Evolutionary conservation across 1,140 invertebrate genomes (phyloP).

Genomic region (Diorhabda elongata): DNA sequence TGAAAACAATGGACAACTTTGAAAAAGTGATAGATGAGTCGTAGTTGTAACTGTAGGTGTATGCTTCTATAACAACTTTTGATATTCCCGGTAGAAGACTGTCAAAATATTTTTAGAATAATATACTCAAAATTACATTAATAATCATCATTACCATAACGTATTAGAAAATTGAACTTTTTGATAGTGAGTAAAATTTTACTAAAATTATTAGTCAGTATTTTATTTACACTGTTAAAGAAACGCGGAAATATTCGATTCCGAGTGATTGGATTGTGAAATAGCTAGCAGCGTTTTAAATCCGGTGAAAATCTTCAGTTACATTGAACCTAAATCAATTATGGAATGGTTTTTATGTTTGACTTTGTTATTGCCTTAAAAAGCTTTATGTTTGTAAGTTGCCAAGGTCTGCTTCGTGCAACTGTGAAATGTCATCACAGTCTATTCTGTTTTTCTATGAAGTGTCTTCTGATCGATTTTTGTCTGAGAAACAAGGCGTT

Average conservation of each 20-base stretch:
- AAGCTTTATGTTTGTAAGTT: neutral
- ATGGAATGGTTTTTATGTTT: slow-evolving; percentile 5
- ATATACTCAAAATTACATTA: too few relatives aligned
- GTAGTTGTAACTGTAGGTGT: too few relatives aligned
- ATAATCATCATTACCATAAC: too few relatives aligned
- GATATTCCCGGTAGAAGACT: too few relatives aligned
- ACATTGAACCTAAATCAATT: neutral
- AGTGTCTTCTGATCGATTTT: neutral
- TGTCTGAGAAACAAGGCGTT: too few relatives aligned
- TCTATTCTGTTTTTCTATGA: neutral
- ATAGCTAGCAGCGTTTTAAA: neutral
- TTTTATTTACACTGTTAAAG: neutral
- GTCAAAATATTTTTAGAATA: too few relatives aligned
- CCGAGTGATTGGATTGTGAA: neutral
- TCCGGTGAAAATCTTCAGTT: neutral
- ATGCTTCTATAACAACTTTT: too few relatives aligned
- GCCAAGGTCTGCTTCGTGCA: slow-evolving; percentile 5
- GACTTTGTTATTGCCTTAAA: slow-evolving; percentile 12
- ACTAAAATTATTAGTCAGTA: too few relatives aligned
- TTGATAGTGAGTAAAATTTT: too few relatives aligned
- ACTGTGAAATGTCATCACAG: slow-evolving; percentile 6
- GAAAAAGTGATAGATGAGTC: too few relatives aligned
- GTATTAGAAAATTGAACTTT: too few relatives aligned
- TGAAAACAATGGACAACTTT: too few relatives aligned
- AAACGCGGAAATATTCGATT: neutral